A percentile compares a stretch with the other conserved stretches of the same genome.
These are phyloP conservation scores for Periophthalmodon schlosseri DNA, from an alignment of 2,113 vertebrate genomes.

Conservation along the genomic window DNA sequence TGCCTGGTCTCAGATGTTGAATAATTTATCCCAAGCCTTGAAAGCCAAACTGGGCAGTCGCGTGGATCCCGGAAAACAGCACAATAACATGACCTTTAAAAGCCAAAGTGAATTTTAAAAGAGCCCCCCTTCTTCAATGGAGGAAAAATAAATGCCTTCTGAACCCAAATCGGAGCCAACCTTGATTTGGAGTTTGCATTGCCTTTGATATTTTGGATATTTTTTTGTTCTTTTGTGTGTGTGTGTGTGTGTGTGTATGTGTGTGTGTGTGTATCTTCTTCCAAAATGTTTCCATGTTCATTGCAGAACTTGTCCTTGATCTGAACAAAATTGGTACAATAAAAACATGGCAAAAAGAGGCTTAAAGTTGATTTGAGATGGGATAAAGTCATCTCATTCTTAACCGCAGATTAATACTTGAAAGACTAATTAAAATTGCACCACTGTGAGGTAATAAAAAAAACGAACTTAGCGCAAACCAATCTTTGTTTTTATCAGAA, in stretches of 20 bases:
- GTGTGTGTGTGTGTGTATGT: background rate
- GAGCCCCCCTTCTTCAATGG: background rate
- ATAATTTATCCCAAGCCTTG: slow-evolving; percentile 59
- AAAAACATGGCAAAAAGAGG: no score
- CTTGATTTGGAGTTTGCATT: background rate
- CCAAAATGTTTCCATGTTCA: background rate
- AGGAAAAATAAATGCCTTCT: background rate
- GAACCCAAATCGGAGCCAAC: slow-evolving; percentile 2
- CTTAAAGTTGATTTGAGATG: no score
- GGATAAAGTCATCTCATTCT: background rate
- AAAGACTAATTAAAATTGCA: no score
- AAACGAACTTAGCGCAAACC: no score
- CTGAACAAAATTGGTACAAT: no score
- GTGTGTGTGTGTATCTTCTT: background rate
- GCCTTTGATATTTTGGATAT: background rate
- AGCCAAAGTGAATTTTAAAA: slow-evolving; percentile 8
- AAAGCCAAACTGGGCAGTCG: slow-evolving; percentile 42
- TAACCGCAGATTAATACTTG: background rate
- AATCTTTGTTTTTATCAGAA: no score
- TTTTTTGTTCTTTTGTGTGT: no score
- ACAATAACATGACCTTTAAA: slow-evolving; percentile 51
- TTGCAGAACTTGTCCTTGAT: background rate
- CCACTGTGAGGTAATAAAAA: no score
- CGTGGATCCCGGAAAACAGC: slow-evolving; percentile 27
- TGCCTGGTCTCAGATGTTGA: slow-evolving; percentile 40